phyloP scores from a whole-genome alignment of 1,140 invertebrate species.

The Drosophila gunungcola region DNA sequence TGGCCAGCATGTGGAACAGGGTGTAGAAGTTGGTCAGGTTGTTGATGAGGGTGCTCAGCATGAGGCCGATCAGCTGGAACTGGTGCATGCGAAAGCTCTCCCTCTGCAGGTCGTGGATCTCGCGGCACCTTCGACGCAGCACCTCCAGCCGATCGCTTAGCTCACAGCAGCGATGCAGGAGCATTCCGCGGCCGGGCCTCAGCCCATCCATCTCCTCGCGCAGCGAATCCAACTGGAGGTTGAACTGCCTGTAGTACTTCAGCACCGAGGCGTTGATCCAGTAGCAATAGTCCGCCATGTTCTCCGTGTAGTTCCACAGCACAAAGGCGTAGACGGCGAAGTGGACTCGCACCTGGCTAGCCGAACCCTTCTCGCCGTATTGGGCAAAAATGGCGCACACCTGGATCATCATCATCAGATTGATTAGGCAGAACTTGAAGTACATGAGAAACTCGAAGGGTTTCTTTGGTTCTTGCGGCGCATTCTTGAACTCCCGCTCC shows the following conservation, averaged over 20 bases:
- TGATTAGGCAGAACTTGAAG: conserved; percentile 73
- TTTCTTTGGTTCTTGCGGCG: conserved; percentile 13
- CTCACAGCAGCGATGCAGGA: conserved; percentile 29
- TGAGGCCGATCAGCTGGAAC: conserved; percentile 68
- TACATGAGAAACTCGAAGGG: conserved; percentile 69
- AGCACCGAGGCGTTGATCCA: conserved; percentile 64
- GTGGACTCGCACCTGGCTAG: conserved; percentile 43
- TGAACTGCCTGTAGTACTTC: conserved; percentile 62
- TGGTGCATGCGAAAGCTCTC: conserved; percentile 69
- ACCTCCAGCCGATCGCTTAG: conserved; percentile 56
- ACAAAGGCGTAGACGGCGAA: conserved; percentile 76
- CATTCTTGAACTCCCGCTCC: conserved; percentile 43
- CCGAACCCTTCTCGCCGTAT: conserved; percentile 11
- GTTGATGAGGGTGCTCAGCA: conserved; percentile 73
- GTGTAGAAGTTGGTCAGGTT: conserved; percentile 75
- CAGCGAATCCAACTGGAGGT: conserved; percentile 39
- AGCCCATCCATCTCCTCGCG: conserved; percentile 12
- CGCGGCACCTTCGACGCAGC: conserved; percentile 32
- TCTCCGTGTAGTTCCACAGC: conserved; percentile 78
- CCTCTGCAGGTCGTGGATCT: conserved; percentile 59
- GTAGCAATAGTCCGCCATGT: conserved; percentile 79
- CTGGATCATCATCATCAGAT: conserved; percentile 75
- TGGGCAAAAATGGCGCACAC: conserved; percentile 58
- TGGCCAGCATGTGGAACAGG: conserved; percentile 69
- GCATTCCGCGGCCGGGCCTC: conserved; percentile 18